Evolutionary conservation across 1,140 invertebrate genomes (phyloP).

Genomic region (Dinoponera quadriceps): DNA sequence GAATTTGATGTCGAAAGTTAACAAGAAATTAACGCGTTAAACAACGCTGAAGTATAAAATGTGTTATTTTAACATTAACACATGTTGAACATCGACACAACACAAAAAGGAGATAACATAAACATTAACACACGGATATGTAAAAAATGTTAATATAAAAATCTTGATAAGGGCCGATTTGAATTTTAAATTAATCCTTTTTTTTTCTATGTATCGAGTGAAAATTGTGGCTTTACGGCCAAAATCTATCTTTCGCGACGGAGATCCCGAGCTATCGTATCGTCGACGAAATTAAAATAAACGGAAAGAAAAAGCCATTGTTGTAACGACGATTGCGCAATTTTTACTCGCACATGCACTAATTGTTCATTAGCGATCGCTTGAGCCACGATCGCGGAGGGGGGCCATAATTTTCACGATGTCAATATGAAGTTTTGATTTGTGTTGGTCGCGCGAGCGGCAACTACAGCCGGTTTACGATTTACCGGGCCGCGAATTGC

Average conservation of each 20-base stretch:
- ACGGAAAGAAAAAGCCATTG: constrained; percentile 17
- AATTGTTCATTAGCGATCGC: constrained; percentile 37
- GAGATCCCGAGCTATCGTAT: background rate
- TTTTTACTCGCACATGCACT: constrained; percentile 29
- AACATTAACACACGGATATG: too few relatives aligned
- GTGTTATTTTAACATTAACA: too few relatives aligned
- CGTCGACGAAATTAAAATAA: background rate
- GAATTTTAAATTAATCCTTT: too few relatives aligned
- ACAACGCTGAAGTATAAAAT: too few relatives aligned
- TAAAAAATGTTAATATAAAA: too few relatives aligned
- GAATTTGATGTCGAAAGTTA: too few relatives aligned
- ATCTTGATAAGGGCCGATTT: too few relatives aligned
- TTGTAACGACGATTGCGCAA: constrained; percentile 43
- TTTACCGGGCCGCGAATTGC: constrained; percentile 35
- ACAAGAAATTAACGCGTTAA: too few relatives aligned
- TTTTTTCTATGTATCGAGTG: too few relatives aligned
- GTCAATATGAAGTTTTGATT: constrained; percentile 9
- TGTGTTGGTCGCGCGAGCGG: background rate
- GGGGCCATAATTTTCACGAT: background rate
- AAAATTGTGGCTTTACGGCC: too few relatives aligned
- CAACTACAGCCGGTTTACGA: constrained; percentile 48
- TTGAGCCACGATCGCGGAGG: background rate
- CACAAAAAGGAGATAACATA: too few relatives aligned
- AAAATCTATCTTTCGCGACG: background rate
- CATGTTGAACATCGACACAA: too few relatives aligned